Conservation (phyloP, 1,140 invertebrate species). For the Intoshia linei region DNA sequence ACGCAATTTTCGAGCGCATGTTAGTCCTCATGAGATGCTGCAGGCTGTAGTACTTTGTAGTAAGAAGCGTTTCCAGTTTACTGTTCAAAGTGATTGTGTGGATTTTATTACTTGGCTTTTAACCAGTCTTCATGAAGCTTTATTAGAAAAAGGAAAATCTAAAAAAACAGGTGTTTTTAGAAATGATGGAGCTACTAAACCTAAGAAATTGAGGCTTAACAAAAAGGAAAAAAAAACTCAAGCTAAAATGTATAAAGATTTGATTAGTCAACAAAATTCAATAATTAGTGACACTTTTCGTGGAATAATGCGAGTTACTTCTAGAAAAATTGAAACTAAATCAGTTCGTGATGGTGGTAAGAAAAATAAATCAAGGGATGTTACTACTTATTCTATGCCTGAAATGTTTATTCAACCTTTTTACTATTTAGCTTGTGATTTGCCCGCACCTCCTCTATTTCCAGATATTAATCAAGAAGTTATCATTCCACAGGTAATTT, state of each 20-base stretch:
- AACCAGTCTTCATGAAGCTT: constrained; percentile 49
- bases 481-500: constrained; percentile 66
- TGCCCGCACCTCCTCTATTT: constrained; percentile 71
- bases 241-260: too few relatives aligned
- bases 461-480: constrained; percentile 85
- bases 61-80: constrained; percentile 88
- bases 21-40: constrained; percentile 96
- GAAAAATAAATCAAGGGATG: background rate
- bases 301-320: constrained; percentile 70
- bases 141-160: constrained; percentile 17
- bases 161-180: too few relatives aligned
- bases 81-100: constrained; percentile 70
- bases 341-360: constrained; percentile 39
- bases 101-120: constrained; percentile 84
- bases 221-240: too few relatives aligned
- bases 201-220: too few relatives aligned
- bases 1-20: constrained; percentile 88
- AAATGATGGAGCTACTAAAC: constrained; percentile 41
- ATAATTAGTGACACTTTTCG: constrained; percentile 78
- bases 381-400: too few relatives aligned
- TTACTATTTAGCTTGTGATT: constrained; percentile 69
- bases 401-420: too few relatives aligned
- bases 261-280: too few relatives aligned
- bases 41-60: constrained; percentile 92
- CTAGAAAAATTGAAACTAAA: constrained; percentile 61